Conservation (phyloP, 2,797 vertebrate species). For the Chaetodon trifasciatus region DNA sequence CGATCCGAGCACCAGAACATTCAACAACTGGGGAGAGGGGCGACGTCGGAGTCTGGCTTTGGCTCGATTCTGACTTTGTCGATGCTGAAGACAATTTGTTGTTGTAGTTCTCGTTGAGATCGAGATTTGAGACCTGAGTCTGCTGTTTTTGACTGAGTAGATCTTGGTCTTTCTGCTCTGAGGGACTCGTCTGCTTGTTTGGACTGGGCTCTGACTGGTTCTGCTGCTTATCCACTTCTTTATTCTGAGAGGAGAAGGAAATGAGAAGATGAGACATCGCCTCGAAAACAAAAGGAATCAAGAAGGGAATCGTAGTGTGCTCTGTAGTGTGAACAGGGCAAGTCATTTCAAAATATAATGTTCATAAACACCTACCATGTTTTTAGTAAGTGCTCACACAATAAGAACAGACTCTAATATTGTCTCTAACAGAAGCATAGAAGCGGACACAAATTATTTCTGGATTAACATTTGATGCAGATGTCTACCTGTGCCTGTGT, state of each 20-base stretch:
- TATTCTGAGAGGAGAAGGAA: constrained; percentile 65
- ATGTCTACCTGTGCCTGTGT: constrained; percentile 76
- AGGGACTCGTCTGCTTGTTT: constrained; percentile 61
- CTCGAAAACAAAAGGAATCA: not conserved
- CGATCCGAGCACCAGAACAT: constrained; percentile 84
- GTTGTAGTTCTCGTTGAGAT: constrained; percentile 94
- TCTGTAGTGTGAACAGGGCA: no score
- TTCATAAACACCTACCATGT: no score
- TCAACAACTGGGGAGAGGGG: constrained; percentile 83
- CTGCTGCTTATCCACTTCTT: constrained; percentile 61
- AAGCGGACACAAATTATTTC: no score
- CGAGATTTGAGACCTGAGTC: constrained; percentile 80
- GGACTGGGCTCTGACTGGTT: constrained; percentile 61
- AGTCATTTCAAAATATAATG: no score
- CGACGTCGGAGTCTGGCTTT: constrained; percentile 78
- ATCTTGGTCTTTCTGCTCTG: constrained; percentile 72
- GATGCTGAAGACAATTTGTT: constrained; percentile 81
- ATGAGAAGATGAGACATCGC: not conserved
- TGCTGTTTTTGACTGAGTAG: constrained; percentile 67
- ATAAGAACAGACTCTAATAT: no score
- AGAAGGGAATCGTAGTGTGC: not conserved
- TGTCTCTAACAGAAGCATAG: no score
- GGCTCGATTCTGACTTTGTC: constrained; percentile 60
- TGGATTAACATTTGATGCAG: not conserved
- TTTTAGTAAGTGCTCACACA: no score